phyloP scores from a whole-genome alignment of 2,797 vertebrate species.

The Emys orbicularis region DNA sequence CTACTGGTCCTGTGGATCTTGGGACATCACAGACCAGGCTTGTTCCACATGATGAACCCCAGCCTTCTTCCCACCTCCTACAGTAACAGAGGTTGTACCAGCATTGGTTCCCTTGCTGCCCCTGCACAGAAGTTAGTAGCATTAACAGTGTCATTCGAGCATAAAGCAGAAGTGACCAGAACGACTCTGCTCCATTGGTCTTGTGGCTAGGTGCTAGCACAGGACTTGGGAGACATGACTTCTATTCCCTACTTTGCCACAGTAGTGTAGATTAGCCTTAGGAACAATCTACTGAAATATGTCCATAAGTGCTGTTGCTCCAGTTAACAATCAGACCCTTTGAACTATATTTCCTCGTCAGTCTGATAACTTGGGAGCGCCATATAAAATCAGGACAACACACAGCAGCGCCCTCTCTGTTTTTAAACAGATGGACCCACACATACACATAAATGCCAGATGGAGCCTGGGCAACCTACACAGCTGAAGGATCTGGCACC shows the following conservation, averaged over 20 bases:
- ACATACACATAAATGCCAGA: neutral
- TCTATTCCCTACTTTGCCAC: no score
- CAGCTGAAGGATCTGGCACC: constrained; percentile 60
- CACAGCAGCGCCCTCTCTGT: constrained; percentile 45
- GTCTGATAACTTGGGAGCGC: neutral
- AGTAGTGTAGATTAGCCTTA: neutral
- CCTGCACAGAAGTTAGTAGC: neutral
- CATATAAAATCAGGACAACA: no score
- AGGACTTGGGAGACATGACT: no score
- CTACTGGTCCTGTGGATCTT: neutral
- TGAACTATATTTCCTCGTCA: constrained; percentile 27
- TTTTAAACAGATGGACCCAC: constrained; percentile 57
- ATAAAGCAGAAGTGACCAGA: neutral
- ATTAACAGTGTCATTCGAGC: neutral
- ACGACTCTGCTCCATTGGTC: no score
- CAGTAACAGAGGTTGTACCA: no score
- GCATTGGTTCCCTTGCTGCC: no score
- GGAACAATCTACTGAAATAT: neutral
- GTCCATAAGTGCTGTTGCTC: neutral
- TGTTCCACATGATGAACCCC: neutral
- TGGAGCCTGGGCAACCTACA: constrained; percentile 55
- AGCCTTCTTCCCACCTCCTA: neutral
- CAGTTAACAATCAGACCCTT: constrained; percentile 40
- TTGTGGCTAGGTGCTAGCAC: no score
- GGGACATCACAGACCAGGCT: neutral